Evolutionary conservation across 2,888 invertebrate species (phyloP), one percentile per base, ranked within the genome.

Genomic region (Pyrrhia umbra): DNA sequence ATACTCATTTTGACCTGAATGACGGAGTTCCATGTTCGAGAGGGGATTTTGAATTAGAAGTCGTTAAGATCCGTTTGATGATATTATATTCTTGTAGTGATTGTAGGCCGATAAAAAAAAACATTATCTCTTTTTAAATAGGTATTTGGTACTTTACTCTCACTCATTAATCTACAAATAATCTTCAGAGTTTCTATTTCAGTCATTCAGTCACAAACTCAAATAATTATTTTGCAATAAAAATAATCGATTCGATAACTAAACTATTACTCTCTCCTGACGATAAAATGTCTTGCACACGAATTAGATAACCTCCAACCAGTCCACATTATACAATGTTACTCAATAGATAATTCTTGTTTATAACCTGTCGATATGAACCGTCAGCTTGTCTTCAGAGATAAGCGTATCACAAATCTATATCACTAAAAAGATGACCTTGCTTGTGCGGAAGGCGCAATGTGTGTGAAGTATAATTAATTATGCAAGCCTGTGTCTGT

Each of bases 401-500:
- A 62, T 73, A 67, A 62, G 20, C 51, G 59, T 75, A 80, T 79
- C 56, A 60, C 74, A 52, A 80, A 82, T 68, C 70, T 70, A 51
- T 83, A 83, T 84, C 79, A 82, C 77, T 84, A 85, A 89, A 89
- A 88, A 84, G 85, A 84, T 92, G 93, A 94, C 94, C 94, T 94
- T 94, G 92, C 85, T 81, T 86, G 84, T 83, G 80, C 88, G 89
- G 89, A 92, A 92, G 89, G 87, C 85, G 90, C 90, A 90, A 85
- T 87, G 85, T 88, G 90, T 91, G 91, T 89, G 86, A 89, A 90
- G 88, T 89, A 83, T 90, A 89, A 92, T 92, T 92, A 92, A 93
- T 92, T 93, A 94, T 93, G 92, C 92, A 92, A 92, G 90, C 90
- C 87, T 81, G 90, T 90, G 91, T 92, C 92, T 92, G 91, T 88